Conservation (phyloP, 2,888 invertebrate genomes). For the Phortica magna region DNA sequence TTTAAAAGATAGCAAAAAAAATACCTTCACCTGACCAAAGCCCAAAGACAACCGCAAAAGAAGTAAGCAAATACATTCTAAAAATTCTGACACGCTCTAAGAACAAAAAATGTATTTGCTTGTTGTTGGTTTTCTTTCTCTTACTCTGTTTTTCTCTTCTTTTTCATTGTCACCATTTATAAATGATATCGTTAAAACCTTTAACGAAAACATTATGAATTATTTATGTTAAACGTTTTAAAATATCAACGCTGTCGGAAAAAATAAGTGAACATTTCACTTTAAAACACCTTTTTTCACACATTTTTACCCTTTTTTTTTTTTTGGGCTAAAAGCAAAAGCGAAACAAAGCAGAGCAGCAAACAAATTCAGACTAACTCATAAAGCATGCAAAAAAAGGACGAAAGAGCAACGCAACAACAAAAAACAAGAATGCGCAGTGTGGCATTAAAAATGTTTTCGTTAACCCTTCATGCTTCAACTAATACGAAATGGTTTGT, state of each 20-base stretch:
- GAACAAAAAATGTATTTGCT: not conserved
- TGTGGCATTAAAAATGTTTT: slow-evolving; percentile 28
- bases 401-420: not conserved
- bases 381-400: slow-evolving; percentile 9
- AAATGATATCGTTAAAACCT: slow-evolving; percentile 48
- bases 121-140: not conserved
- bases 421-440: slow-evolving; percentile 2
- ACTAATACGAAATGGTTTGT: not conserved
- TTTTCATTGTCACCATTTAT: slow-evolving; percentile 35
- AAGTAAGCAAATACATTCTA: not conserved
- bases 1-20: not conserved
- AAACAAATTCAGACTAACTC: not conserved
- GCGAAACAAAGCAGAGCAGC: not conserved
- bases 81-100: not conserved
- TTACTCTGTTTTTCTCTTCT: not conserved
- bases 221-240: slow-evolving; percentile 66
- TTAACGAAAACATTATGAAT: slow-evolving; percentile 57
- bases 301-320: not conserved
- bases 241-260: slow-evolving; percentile 28
- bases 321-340: not conserved
- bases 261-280: not conserved
- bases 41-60: not conserved
- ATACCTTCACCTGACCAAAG: not conserved
- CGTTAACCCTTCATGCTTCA: slow-evolving; percentile 27
- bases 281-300: not conserved